These are phyloP conservation scores for Heterodera schachtii DNA, from an alignment of 1,140 invertebrate genomes.

Conservation along the genomic window DNA sequence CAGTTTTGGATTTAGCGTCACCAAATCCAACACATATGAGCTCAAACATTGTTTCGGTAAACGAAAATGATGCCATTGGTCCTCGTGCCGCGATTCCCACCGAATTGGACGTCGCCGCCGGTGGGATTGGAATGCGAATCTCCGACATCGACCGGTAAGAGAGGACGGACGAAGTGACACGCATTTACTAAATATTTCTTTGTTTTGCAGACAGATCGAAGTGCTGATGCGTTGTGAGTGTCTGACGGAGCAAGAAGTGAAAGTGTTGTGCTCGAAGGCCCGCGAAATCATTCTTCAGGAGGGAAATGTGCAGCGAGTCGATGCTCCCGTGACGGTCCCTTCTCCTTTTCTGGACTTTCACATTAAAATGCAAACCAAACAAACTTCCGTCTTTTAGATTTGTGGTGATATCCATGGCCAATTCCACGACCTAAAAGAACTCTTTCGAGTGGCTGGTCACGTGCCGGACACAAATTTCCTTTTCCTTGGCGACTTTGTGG, in stretches of 20 bases:
- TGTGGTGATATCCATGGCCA: constrained; percentile 99
- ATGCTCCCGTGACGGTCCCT: constrained; percentile 88
- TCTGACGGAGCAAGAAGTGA: constrained; percentile 96
- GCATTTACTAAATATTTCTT: background rate
- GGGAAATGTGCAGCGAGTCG: constrained; percentile 98
- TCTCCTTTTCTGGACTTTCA: too few species aligned
- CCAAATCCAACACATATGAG: background rate
- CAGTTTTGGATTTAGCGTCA: too few species aligned
- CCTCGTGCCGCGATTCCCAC: too few species aligned
- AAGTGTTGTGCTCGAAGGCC: constrained; percentile 95
- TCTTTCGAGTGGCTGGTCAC: constrained; percentile 69
- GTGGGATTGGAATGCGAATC: constrained; percentile 27
- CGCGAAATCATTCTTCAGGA: constrained; percentile 99
- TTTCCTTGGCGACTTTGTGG: constrained; percentile 98
- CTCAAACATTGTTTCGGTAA: background rate
- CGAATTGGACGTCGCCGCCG: background rate
- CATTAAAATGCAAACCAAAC: too few species aligned
- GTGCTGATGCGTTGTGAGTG: constrained; percentile 98
- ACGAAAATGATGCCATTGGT: background rate
- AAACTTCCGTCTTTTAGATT: constrained; percentile 72
- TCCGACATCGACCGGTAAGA: constrained; percentile 34
- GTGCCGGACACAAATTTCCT: constrained; percentile 98
- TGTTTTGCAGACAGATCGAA: constrained; percentile 80
- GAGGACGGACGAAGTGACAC: background rate
- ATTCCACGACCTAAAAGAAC: constrained; percentile 84